Conservation (phyloP, 2,888 invertebrate species). For the Scaptomyza polygonia region DNA sequence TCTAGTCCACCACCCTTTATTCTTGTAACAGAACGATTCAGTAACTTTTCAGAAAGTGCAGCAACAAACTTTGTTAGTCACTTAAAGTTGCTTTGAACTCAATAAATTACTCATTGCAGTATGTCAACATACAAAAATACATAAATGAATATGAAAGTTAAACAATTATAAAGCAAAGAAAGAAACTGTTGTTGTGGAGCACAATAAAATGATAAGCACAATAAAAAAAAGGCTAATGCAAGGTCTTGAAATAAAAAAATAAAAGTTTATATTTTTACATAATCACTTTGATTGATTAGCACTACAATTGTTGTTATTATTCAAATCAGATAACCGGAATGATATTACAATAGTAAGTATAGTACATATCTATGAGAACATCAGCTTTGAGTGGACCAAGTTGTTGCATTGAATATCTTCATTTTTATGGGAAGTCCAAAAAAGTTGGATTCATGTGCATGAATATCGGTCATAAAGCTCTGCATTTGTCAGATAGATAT, state of each 20-base stretch:
- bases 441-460: slow-evolving; percentile 47
- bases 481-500: background rate
- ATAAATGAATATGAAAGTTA: background rate
- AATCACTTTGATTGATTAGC: slow-evolving; percentile 9
- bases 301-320: slow-evolving; percentile 12
- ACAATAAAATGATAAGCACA: slow-evolving; percentile 2
- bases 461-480: slow-evolving; percentile 52
- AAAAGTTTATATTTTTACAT: no score
- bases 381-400: slow-evolving; percentile 35
- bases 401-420: slow-evolving; percentile 51
- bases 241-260: slow-evolving; percentile 8
- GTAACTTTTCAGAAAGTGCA: background rate
- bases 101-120: background rate
- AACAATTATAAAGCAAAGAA: slow-evolving; percentile 1
- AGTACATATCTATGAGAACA: background rate
- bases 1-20: background rate
- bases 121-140: background rate
- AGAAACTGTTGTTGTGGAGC: slow-evolving; percentile 5
- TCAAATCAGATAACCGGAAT: background rate
- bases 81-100: background rate
- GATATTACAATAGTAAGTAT: background rate
- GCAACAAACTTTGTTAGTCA: background rate
- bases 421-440: slow-evolving; percentile 55
- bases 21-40: no score
- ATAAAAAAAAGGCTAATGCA: background rate